Conservation (phyloP, 2,113 vertebrate species). For the Rousettus leschenaultii region DNA sequence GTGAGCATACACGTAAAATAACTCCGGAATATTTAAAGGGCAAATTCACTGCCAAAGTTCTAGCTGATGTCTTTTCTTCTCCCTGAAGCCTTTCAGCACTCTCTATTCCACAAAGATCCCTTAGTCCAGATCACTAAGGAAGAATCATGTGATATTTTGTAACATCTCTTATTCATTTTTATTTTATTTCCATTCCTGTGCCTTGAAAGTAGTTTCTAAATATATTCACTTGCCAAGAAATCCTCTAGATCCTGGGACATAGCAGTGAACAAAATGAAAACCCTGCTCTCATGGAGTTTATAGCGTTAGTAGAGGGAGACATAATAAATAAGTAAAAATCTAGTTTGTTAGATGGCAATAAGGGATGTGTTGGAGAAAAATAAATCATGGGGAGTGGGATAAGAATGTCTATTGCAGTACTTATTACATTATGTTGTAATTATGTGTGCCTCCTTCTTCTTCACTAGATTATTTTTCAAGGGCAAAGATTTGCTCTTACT, state of each 20-base stretch:
- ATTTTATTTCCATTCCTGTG: not conserved
- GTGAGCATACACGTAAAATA: not conserved
- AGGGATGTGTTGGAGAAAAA: not conserved
- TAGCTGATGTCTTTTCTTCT: not conserved
- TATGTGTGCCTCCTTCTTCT: not conserved
- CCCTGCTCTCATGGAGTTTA: not conserved
- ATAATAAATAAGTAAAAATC: not conserved
- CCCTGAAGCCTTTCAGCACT: not conserved
- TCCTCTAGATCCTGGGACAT: not conserved
- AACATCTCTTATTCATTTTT: constrained; percentile 24
- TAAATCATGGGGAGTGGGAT: not conserved
- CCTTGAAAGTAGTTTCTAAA: not conserved
- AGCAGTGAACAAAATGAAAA: not conserved
- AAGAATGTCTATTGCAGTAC: not conserved
- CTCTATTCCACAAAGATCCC: not conserved
- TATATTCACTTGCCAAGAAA: not conserved
- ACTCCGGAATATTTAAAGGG: not conserved
- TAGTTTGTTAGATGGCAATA: not conserved
- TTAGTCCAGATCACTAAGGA: not conserved
- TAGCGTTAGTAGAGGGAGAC: not conserved
- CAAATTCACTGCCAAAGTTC: not conserved
- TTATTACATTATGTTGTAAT: not conserved
- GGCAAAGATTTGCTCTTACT: constrained; percentile 16
- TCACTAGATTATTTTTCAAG: not conserved
- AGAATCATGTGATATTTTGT: not conserved